Percentiles rank a stretch among this genome's conserved stretches.
Evolutionary conservation across 2,797 vertebrate species (phyloP).

Genomic region (Spheniscus humboldti): DNA sequence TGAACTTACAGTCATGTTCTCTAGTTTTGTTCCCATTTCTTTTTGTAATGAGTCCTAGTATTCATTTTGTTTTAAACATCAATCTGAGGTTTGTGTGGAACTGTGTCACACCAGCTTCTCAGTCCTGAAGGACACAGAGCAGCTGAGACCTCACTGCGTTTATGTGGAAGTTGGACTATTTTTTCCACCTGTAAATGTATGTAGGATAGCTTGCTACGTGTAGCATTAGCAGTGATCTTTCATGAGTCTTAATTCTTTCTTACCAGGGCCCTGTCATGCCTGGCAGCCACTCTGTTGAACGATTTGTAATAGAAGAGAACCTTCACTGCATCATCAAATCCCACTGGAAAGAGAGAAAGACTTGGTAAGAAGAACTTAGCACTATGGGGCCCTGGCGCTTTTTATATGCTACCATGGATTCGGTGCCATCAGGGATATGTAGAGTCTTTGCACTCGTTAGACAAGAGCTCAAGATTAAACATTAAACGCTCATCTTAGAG

Average conservation of each 20-base stretch:
- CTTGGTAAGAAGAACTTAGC: conserved; percentile 79
- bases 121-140: neutral
- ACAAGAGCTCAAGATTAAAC: neutral
- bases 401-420: neutral
- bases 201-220: neutral
- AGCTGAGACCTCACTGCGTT: neutral
- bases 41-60: neutral
- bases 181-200: neutral
- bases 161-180: neutral
- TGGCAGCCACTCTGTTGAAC: conserved; percentile 95
- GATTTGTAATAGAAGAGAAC: conserved; percentile 97
- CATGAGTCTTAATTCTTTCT: neutral
- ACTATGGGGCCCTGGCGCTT: neutral
- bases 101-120: neutral
- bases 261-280: conserved; percentile 96
- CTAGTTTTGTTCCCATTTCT: neutral
- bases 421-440: neutral
- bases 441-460: neutral
- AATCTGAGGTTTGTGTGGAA: neutral
- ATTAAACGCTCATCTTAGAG: neutral
- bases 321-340: conserved; percentile 95
- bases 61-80: neutral
- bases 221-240: neutral
- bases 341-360: conserved; percentile 96
- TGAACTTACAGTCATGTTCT: neutral